Evolutionary conservation across 2,113 vertebrate genomes (phyloP), one percentile per base, ranked within the genome.

Genomic region (Lathamus discolor): DNA sequence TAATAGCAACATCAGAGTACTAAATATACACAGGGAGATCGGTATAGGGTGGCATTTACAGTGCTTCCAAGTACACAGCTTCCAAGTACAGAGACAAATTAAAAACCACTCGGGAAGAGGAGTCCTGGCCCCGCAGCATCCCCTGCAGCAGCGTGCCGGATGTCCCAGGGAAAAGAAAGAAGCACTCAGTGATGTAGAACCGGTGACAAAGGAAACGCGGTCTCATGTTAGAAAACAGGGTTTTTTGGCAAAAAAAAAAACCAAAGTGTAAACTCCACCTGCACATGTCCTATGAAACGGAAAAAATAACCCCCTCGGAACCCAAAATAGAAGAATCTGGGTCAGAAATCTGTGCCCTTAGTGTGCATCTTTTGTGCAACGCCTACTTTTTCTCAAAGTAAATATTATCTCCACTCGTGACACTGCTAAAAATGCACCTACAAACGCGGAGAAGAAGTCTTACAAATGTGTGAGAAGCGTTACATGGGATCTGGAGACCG

Each of bases 1-100:
- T 99, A 98, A 98, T 98, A 99, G 98, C 98, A 99, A 99, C 98
- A 98, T 98, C 98, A 98, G 98, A 98, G 98, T 99, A 99, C 97
- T 99, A 98, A 99, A 98, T 98, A 98, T 98, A 99, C 98, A 99
- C 97, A 98, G 98, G 98, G 98, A 97, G 96, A 88, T 98, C 97
- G 97, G 97, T 98, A 98, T 93, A 98, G 98, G 98, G 98, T 97
- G 97, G 98, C 98, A 98, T 99, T 98, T 98, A 99, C 98, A 99
- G 98, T 98, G 98, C 98, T 98, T 98, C 98, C 96, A 98, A 98
- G 98, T 97, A 99, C 98, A 99, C 97, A 98, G 98, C 97, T 98
- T 98, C 98, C 96, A 98, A 97, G 97, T 98, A 99, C 98, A 99
- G 98, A 98, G 98, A 98, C 97, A 98, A 98, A 98, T 98, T 98